Evolutionary conservation across 2,797 vertebrate genomes (phyloP), one percentile per base, ranked within the genome.

Genomic region (Neosilurus mollespiculum): DNA sequence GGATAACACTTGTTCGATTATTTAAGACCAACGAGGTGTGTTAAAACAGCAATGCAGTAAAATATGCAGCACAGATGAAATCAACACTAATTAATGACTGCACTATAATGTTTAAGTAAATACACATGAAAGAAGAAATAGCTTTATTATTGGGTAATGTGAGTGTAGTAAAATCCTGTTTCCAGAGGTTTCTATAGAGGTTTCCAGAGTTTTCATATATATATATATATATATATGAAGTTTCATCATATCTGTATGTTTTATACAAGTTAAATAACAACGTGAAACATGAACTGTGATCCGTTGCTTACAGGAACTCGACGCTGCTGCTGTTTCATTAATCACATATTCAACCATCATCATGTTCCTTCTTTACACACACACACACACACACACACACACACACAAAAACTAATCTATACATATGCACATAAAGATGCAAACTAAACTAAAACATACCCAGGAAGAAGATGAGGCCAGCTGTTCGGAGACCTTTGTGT

Each of bases 231-330:
- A 30, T 30, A 30, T 30, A 30, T 30, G 30, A 30, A 30, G 30
- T 83, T 84, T 79, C 64, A 84, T 82, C 77, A 80, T 77, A 22
- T 65, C 56, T 37, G 26, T 79, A 61, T 66, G 75, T 80, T 85
- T 81, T 79, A 87, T 67, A 84, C 81, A 83, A 77, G 69, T 78
- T 77, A 84, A 84, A 84, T 82, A 78, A 61, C 76, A 51, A 58
- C 24, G 56, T 77, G 58, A 79, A 83, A 84, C 62, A 86, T 77
- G 70, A 85, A 81, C 83, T 43, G n/a, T 51, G 37, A 26, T 26
- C 49, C 58, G 64, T 58, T 51, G 56, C 56, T 77, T 82, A 70
- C 64, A 69, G 51, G 73, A 56, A 77, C 64, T 51, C 56, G 18
- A 22, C 54, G 22, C 24, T 18, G 37, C 26, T 71, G 77, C 70